Base-by-base conservation (phyloP, 2,888 invertebrate genomes). In the Acronicta aceris region DNA sequence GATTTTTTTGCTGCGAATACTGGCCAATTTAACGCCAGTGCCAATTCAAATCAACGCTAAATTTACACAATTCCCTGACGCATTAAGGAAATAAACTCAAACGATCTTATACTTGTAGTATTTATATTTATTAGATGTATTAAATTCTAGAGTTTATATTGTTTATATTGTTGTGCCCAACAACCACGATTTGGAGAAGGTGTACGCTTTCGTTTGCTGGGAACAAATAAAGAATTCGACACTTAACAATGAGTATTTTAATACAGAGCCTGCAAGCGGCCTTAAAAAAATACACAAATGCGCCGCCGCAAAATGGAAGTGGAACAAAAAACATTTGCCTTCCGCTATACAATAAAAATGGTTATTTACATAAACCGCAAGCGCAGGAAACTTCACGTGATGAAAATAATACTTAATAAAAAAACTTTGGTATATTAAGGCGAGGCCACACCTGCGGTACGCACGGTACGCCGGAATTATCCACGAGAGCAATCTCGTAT, bases 401-500 rank as follows among this genome's bases (percentile, higher is more conserved):
- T 74, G 71, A 79, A 78, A 77, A 74, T 76, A 74, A 77, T 74
- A 66, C 66, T 70, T 65, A 71, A 69, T 76, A 75, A 78, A 72
- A 69, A 67, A 63, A 36, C 51, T 68, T 61, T 66, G 62, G 59
- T 65, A 69, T 67, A 73, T 74, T 78, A 73, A 76, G 75, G 64
- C 63, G 69, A 52, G 58, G 67, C 60, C 71, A 71, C 82, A 82
- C 79, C 83, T 83, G 81, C 71, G 78, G 70, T 64, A 56, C 52
- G 65, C 47, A 30, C 49, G 64, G 61, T 52, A 64, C 56, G 57
- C 65, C 63, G 64, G 61, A 76, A 76, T 83, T 79, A 83, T 79
- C 77, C 77, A 71, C 53, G 75, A 71, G 76, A 75, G 76, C 80
- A 81, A 83, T 82, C 84, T 88, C 81, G 68, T 89, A 81, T 85